Evolutionary conservation across 2,797 vertebrate genomes (phyloP), one percentile per base, ranked within the genome.

Genomic region (Danio tinwini): DNA sequence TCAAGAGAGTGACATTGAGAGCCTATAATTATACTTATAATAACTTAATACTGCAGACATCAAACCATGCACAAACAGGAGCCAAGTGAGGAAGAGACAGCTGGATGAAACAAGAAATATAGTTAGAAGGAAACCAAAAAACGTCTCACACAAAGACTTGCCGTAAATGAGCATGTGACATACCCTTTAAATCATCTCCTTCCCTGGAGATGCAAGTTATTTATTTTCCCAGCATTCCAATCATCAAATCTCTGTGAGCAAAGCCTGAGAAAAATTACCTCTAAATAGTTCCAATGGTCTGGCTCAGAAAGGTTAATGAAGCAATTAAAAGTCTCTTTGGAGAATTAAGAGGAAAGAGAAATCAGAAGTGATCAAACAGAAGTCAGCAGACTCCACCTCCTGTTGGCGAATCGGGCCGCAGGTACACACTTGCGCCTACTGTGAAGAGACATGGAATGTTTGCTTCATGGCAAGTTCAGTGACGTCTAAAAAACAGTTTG

Each of bases 291-390:
- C 69, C 83, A 74, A 81, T 65, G 79, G 56, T 83, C 81, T 11
- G 59, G 63, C 29, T 88, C 50, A 81, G 86, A 87, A 91, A 92
- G 88, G 90, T 90, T 89, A 90, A 88, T 87, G 85, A 88, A 81
- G 75, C 85, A 80, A 90, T 89, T 90, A 76, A 87, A 85, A 87
- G 85, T 76, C 85, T 84, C 74, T 82, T 82, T 81, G 44, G 81
- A 59, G 85, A 86, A 78, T 69, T 44, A 73, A 79, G 64, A 71
- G 83, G 64, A 77, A 55, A 62, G 67, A 83, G 53, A 53, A 81
- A 81, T 80, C 77, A 81, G 75, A 39, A 52, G 62, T 69, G 71
- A 74, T 81, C 73, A 81, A 81, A 76, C 63, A 75, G n/a, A 74
- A 74, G 53, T 49, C 69, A 74, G 71, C 70, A 62, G 67, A 71